These are phyloP conservation scores for Crossaster papposus DNA, from an alignment of 53 echinoderm and acorn worm species.

Conservation along the genomic window DNA sequence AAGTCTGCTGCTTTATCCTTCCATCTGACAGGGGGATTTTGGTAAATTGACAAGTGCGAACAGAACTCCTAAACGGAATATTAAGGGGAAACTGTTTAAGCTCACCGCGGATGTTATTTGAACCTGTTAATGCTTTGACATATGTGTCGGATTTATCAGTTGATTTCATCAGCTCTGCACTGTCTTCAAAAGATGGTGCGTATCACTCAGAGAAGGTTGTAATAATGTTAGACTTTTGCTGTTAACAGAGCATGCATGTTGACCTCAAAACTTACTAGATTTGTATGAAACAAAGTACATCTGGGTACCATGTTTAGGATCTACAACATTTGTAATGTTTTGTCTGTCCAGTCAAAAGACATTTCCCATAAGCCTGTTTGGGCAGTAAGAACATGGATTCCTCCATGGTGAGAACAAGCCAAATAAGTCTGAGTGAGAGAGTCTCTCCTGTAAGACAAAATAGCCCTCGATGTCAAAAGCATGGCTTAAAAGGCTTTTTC, in stretches of 20 bases:
- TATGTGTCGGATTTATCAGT: background rate
- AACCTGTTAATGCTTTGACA: slow-evolving; percentile 14
- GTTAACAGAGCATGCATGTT: no score
- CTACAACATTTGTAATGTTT: no score
- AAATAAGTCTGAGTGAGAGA: background rate
- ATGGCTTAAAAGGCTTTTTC: background rate
- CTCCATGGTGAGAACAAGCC: no score
- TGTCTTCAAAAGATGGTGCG: background rate
- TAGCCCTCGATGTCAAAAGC: background rate
- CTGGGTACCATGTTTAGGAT: no score
- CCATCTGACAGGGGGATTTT: background rate
- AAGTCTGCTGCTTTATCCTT: background rate
- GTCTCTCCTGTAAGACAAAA: background rate
- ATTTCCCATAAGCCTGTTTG: no score
- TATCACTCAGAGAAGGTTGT: no score
- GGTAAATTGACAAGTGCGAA: slow-evolving; percentile 6
- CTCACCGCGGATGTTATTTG: background rate
- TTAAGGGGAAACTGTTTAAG: slow-evolving; percentile 6
- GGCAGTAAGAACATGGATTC: no score
- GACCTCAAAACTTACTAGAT: no score
- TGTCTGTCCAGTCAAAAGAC: no score
- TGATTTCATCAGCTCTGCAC: background rate
- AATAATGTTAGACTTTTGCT: no score
- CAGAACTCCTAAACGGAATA: background rate
- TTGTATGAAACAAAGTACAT: no score